Base-by-base conservation (phyloP, 2,113 vertebrate species). In the Corythoichthys haematopterus region DNA sequence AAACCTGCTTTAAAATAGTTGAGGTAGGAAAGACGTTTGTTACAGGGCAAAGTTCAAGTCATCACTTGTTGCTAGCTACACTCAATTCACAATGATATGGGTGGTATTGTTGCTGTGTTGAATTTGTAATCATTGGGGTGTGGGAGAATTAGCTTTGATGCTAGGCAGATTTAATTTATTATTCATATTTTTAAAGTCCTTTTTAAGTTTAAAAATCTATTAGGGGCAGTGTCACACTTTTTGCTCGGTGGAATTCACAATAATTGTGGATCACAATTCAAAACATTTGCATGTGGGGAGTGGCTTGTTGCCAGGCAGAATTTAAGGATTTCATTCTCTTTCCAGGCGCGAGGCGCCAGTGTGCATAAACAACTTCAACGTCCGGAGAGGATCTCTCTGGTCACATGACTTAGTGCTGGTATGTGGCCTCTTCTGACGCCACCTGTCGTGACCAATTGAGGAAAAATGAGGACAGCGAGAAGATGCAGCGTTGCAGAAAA, bases 351-450 rank as follows among this genome's bases (percentile, higher is more conserved):
- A 78, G 66, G 63, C 68, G 47, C 80, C 87, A 10, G 37, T 92
- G 53, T 93, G 92, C 68, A 83, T 92, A 75, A 88, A 84, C 69
- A 85, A 91, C 69, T 51, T 92, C 60, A 9, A 75, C 3, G 2
- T 93, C 62, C 60, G 78, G 20, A 85, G 90, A 63, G 79, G 81
- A 56, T 13, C 60, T 58, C 81, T 61, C 1, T 93, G 91, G 92
- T 85, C 87, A 60, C 89, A 92, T 74, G 90, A 93, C 71, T 84
- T 91, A 61, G 82, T 92, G 35, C 86, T 88, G 70, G 69, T 89
- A 66, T 92, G 91, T 50, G 7, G 43, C 20, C 2, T 6, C 20
- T 46, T 62, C 5, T 33, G 40, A 62, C 11, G 20, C 55, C 33
- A 4, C 12, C 53, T 35, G 12, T 4, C 28, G 28, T 12, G 51